Percentiles rank a stretch among this genome's conserved stretches.
Conservation (phyloP, 2,113 vertebrate species). For the Phyllostomus discolor region DNA sequence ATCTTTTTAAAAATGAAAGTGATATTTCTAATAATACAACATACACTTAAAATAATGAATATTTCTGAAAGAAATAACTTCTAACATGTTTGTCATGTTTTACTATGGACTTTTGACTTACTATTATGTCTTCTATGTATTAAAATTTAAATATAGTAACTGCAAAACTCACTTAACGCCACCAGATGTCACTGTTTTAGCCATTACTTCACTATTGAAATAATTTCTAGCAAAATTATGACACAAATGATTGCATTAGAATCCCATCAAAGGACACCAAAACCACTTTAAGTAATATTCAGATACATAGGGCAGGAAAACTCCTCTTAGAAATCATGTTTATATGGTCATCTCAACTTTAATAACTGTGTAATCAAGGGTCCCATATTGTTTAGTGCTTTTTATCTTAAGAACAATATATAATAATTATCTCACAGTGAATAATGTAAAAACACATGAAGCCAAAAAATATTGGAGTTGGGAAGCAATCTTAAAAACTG, state of each 20-base stretch:
- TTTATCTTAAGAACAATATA: background rate
- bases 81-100: background rate
- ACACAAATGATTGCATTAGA: background rate
- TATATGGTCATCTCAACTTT: background rate
- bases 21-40: background rate
- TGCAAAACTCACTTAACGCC: background rate
- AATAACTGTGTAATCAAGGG: background rate
- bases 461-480: background rate
- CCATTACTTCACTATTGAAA: background rate
- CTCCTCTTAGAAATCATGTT: background rate
- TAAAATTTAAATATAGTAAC: constrained; percentile 4
- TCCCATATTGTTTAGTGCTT: background rate
- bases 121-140: background rate
- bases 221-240: background rate
- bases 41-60: background rate
- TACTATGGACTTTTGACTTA: background rate
- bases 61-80: background rate
- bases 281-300: background rate
- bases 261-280: background rate
- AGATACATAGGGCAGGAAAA: background rate
- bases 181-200: constrained; percentile 56
- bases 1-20: background rate
- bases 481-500: background rate
- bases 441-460: background rate
- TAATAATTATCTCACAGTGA: background rate